Conservation (phyloP, 2,113 vertebrate species). For the Petrocephalus microphthalmus region DNA sequence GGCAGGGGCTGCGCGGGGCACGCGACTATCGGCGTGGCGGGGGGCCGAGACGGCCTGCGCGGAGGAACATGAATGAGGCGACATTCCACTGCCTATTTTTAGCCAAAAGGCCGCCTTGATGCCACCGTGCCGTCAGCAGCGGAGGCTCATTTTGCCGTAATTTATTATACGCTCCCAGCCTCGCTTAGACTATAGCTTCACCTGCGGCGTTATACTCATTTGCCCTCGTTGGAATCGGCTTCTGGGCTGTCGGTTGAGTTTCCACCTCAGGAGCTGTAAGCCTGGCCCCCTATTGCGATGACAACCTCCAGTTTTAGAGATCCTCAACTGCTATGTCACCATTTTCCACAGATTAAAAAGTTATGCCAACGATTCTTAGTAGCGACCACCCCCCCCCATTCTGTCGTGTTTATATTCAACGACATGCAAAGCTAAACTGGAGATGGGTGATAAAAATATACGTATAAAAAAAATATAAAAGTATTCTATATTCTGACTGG, state of each 20-base stretch:
- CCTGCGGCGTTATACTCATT: not conserved
- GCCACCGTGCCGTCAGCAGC: not conserved
- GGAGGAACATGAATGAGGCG: not conserved
- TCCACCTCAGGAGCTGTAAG: not conserved
- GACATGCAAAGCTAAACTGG: not conserved
- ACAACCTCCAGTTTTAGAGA: not conserved
- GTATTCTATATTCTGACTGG: not conserved
- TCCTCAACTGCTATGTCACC: not conserved
- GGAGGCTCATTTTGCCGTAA: not conserved
- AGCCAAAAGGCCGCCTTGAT: not conserved
- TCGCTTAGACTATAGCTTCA: not conserved
- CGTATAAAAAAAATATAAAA: not conserved
- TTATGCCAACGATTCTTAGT: not conserved
- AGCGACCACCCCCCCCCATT: not conserved
- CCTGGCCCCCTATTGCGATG: not conserved
- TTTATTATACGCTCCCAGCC: not conserved
- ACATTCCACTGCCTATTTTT: not conserved
- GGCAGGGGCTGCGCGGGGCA: not conserved
- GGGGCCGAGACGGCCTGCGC: not conserved
- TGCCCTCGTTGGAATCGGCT: not conserved
- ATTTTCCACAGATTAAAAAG: not conserved
- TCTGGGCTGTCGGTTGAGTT: not conserved
- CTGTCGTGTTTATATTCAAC: not conserved
- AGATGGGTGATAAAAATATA: not conserved
- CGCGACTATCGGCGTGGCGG: not conserved